Conservation (phyloP, 1,140 invertebrate genomes). For the Drosophila aff. region DNA sequence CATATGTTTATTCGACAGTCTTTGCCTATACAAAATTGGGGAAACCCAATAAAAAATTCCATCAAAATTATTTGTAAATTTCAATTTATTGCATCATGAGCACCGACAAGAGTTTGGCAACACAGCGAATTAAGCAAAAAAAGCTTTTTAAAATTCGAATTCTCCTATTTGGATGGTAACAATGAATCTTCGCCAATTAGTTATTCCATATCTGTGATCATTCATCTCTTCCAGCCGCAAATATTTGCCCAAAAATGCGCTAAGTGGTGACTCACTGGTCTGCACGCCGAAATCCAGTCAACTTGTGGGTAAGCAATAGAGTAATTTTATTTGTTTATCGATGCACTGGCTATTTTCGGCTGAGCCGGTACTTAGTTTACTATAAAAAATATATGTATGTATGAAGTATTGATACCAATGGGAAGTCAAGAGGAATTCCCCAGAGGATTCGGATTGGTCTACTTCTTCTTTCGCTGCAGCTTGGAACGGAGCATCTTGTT, state of each 20-base stretch:
- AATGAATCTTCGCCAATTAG: fast-evolving
- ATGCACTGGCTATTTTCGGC: conserved; percentile 40
- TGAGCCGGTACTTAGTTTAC: conserved; percentile 13
- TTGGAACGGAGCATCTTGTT: conserved; percentile 86
- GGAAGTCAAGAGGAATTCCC: not conserved
- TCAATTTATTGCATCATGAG: conserved; percentile 1
- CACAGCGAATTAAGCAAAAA: not conserved
- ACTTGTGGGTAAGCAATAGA: conserved; percentile 26
- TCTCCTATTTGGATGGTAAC: conserved; percentile 8
- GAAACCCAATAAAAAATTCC: not conserved
- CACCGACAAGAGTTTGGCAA: no score
- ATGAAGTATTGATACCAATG: not conserved
- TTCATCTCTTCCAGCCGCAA: not conserved
- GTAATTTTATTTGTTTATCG: conserved; percentile 22
- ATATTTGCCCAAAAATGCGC: not conserved
- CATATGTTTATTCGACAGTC: not conserved
- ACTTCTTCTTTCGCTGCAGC: conserved; percentile 37
- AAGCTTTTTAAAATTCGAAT: not conserved
- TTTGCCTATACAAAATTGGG: not conserved
- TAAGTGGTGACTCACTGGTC: not conserved
- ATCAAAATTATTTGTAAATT: conserved; percentile 8
- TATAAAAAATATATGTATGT: not conserved
- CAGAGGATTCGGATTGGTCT: not conserved
- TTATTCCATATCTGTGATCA: not conserved
- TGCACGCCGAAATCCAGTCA: not conserved